Evolutionary conservation across 92 coral and sea anemone species (phyloP).

Genomic region (Epizoanthus ramosus): DNA sequence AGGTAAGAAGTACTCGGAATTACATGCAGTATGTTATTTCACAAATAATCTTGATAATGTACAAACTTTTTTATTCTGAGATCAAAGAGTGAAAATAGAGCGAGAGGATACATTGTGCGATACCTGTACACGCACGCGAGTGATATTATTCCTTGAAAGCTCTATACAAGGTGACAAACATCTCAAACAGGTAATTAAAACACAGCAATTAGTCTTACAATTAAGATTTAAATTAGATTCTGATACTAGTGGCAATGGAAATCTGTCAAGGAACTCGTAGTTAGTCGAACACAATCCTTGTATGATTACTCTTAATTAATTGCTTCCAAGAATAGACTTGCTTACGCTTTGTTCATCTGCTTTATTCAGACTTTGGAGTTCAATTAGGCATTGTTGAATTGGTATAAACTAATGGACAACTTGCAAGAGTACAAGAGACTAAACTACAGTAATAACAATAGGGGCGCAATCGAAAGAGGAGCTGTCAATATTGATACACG

Average conservation of each 20-base stretch:
- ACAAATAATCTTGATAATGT: too few species aligned
- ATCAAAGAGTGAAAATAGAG: too few species aligned
- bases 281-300: not conserved
- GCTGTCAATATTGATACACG: conserved; percentile 1
- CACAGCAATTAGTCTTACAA: not conserved
- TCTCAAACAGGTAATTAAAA: not conserved
- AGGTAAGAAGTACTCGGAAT: too few species aligned
- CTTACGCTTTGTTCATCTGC: not conserved
- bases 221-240: not conserved
- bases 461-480: conserved; percentile 1
- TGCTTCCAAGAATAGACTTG: conserved; percentile 12
- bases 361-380: not conserved
- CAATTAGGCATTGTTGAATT: conserved; percentile 30
- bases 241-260: not conserved
- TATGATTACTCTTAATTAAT: not conserved
- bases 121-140: too few species aligned
- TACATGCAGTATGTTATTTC: too few species aligned
- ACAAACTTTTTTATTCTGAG: too few species aligned
- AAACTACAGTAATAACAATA: conserved; percentile 20
- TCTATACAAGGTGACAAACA: too few species aligned
- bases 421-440: not conserved
- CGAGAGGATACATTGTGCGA: too few species aligned
- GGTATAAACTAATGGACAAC: conserved; percentile 13
- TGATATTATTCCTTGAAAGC: too few species aligned
- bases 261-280: not conserved